Conservation (phyloP, 2,797 vertebrate species). For the Sus cebifrons region DNA sequence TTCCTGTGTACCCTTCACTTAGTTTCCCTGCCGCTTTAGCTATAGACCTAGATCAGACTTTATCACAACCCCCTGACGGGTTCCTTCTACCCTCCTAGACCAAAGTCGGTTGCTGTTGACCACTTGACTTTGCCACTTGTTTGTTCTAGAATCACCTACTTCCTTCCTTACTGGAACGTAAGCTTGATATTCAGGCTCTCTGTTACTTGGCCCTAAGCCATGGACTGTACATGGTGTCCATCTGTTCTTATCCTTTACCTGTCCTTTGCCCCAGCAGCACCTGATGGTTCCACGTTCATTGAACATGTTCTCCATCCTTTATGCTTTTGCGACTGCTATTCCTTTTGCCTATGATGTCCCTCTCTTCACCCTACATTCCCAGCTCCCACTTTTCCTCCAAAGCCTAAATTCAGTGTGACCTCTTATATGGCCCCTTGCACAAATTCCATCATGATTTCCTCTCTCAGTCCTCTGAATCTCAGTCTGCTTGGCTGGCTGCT, state of each 20-base stretch:
- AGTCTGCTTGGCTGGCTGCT: not conserved
- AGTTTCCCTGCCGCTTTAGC: not conserved
- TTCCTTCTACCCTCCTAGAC: not conserved
- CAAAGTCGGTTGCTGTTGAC: not conserved
- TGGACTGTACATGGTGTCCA: fast-evolving
- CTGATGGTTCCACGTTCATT: not conserved
- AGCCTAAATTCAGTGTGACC: not conserved
- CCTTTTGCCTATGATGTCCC: not conserved
- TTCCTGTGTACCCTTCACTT: conserved; percentile 30
- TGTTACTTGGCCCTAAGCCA: not conserved
- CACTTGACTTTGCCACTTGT: not conserved
- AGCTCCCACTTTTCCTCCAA: not conserved
- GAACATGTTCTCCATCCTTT: not conserved
- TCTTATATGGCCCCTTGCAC: not conserved
- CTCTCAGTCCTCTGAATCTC: not conserved
- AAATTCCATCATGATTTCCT: not conserved
- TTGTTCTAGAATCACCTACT: not conserved
- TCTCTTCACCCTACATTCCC: not conserved
- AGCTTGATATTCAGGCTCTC: not conserved
- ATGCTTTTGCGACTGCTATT: not conserved
- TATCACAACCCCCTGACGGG: not conserved
- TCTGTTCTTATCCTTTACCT: not conserved
- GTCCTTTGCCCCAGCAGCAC: not conserved
- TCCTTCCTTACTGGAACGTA: not conserved
- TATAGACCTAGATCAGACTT: not conserved